These are phyloP conservation scores for Chascanopsetta lugubris DNA, from an alignment of 2,113 vertebrate genomes.

Conservation along the genomic window DNA sequence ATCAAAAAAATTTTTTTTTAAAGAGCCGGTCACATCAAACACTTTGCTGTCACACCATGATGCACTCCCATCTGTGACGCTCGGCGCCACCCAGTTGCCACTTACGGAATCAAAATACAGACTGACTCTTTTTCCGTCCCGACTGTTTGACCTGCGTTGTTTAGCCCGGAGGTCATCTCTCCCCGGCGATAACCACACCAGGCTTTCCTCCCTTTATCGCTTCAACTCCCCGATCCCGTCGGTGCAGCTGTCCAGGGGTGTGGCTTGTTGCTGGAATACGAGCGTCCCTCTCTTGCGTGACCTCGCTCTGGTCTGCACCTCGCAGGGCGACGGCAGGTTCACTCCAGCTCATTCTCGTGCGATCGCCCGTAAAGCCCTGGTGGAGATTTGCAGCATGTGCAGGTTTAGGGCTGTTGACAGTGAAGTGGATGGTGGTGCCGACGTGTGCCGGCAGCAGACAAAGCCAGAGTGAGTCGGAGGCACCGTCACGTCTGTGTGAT, in stretches of 20 bases:
- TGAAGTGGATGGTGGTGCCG: neutral
- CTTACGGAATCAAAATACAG: no score
- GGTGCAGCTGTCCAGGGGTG: conserved; percentile 47
- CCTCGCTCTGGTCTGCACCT: conserved; percentile 31
- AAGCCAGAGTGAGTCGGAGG: neutral
- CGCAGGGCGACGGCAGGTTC: conserved; percentile 19
- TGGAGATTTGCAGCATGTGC: neutral
- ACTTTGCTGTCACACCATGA: neutral
- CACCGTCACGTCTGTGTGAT: conserved; percentile 14
- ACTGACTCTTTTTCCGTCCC: neutral
- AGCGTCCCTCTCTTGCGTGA: conserved; percentile 26
- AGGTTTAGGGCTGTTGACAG: conserved; percentile 3
- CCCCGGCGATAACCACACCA: neutral
- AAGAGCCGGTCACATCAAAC: neutral
- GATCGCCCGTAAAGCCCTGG: conserved; percentile 5
- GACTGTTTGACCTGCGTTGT: neutral
- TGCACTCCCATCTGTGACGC: no score
- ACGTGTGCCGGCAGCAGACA: neutral
- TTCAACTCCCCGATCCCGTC: conserved; percentile 14
- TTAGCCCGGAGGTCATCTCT: conserved; percentile 6
- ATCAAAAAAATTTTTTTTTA: no score
- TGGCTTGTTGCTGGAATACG: conserved; percentile 31
- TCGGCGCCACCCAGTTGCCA: no score
- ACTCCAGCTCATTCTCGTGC: neutral
- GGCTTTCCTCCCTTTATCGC: conserved; percentile 33